Evolutionary conservation across 2,113 vertebrate species (phyloP).

Genomic region (Amphiprion ocellaris): DNA sequence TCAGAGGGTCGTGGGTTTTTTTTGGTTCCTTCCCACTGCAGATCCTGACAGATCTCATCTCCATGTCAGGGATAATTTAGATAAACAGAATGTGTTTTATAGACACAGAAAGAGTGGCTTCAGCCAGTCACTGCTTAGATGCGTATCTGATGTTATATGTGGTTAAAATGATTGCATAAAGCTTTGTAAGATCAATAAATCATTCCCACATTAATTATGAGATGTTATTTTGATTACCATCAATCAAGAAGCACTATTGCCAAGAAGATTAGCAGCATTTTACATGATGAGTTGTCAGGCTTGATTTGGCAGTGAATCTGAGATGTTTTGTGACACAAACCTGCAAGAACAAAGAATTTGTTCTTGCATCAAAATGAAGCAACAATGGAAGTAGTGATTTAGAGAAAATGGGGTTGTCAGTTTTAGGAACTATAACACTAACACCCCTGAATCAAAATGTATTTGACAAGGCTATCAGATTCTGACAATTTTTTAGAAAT

Average conservation of each 20-base stretch:
- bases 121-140: no score
- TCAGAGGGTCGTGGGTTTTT: no score
- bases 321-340: neutral
- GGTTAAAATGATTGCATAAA: neutral
- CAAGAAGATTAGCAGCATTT: constrained; percentile 2
- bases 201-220: neutral
- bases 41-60: no score
- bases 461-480: neutral
- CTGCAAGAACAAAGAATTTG: neutral
- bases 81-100: no score
- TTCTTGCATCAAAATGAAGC: neutral
- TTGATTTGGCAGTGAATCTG: constrained; percentile 8
- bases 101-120: no score
- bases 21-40: no score
- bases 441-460: neutral
- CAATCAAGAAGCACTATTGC: neutral
- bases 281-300: neutral
- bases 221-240: constrained; percentile 18
- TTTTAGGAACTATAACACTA: neutral
- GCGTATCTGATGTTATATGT: neutral
- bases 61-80: no score
- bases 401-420: neutral
- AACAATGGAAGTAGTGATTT: neutral
- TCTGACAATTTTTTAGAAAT: no score
- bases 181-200: neutral